These are phyloP conservation scores for Mesochorus sp. DNA, from an alignment of 2,888 invertebrate species.

Conservation along the genomic window DNA sequence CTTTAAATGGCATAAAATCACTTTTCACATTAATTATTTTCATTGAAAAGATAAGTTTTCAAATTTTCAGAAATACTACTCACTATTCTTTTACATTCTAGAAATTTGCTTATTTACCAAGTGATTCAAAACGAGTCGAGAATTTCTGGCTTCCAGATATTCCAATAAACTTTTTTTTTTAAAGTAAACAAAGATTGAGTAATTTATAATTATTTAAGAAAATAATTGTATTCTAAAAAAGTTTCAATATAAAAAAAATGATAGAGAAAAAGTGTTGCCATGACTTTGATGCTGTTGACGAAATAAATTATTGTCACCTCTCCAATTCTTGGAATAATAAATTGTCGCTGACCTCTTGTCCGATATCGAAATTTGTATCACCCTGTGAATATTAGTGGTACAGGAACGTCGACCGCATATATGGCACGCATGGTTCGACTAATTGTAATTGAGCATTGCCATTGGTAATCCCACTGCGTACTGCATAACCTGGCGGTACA, in stretches of 20 bases:
- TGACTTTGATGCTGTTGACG: not conserved
- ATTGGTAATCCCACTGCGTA: slow-evolving; percentile 42
- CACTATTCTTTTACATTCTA: no score
- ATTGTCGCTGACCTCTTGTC: no score
- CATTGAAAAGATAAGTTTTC: not conserved
- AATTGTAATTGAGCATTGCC: slow-evolving; percentile 56
- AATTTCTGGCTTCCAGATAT: no score
- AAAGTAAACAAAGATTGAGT: no score
- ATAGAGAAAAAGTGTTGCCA: no score
- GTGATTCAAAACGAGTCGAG: no score
- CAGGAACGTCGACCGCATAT: not conserved
- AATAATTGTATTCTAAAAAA: no score
- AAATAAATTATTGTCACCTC: not conserved
- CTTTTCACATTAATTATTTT: not conserved
- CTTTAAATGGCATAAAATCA: not conserved
- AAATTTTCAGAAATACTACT: not conserved
- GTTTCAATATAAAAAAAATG: no score
- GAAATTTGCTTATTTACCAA: no score
- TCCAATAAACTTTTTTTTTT: no score
- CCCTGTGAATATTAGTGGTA: not conserved
- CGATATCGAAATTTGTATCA: no score
- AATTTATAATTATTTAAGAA: no score
- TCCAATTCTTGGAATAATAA: not conserved
- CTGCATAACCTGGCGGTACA: slow-evolving; percentile 14
- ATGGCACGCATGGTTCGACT: slow-evolving; percentile 34